phyloP scores from a whole-genome alignment of 2,888 invertebrate genomes.

The Eurois occulta region DNA sequence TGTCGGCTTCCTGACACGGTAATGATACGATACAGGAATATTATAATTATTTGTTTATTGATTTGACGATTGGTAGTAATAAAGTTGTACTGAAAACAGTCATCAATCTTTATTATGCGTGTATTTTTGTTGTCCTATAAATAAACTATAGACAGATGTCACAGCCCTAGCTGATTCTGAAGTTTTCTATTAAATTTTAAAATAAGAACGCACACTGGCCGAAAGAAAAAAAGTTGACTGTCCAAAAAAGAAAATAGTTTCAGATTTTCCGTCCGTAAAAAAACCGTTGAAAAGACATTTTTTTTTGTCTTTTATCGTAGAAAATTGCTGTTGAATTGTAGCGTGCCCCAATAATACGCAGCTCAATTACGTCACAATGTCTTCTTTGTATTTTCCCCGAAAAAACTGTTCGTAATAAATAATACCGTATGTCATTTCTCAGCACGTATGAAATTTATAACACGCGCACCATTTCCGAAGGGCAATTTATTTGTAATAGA shows the following conservation, averaged over 20 bases:
- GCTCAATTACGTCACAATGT: slow-evolving; percentile 89
- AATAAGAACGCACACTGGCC: slow-evolving; percentile 18
- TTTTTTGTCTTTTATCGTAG: slow-evolving; percentile 69
- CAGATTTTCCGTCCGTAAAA: slow-evolving; percentile 25
- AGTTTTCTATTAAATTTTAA: slow-evolving; percentile 1
- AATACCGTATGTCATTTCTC: slow-evolving; percentile 91
- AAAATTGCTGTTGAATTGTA: slow-evolving; percentile 77
- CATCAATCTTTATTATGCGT: slow-evolving; percentile 13
- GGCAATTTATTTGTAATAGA: slow-evolving; percentile 90
- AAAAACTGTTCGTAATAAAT: slow-evolving; percentile 87
- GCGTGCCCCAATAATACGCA: slow-evolving; percentile 83
- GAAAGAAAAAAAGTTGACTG: slow-evolving; percentile 24
- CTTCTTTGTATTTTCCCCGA: slow-evolving; percentile 87
- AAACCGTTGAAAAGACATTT: slow-evolving; percentile 58
- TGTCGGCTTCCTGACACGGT: slow-evolving; percentile 76
- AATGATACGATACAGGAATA: slow-evolving; percentile 70
- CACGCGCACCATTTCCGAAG: slow-evolving; percentile 86
- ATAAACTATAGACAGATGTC: slow-evolving; percentile 30
- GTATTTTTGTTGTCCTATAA: slow-evolving; percentile 6
- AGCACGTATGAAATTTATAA: slow-evolving; percentile 91
- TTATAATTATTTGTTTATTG: slow-evolving; percentile 62
- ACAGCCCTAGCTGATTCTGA: neutral
- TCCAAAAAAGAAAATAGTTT: slow-evolving; percentile 45
- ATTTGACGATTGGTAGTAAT: slow-evolving; percentile 44
- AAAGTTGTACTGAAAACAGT: slow-evolving; percentile 29